These are phyloP conservation scores for Tenodera sinensis DNA, from an alignment of 2,888 invertebrate species.

Conservation along the genomic window DNA sequence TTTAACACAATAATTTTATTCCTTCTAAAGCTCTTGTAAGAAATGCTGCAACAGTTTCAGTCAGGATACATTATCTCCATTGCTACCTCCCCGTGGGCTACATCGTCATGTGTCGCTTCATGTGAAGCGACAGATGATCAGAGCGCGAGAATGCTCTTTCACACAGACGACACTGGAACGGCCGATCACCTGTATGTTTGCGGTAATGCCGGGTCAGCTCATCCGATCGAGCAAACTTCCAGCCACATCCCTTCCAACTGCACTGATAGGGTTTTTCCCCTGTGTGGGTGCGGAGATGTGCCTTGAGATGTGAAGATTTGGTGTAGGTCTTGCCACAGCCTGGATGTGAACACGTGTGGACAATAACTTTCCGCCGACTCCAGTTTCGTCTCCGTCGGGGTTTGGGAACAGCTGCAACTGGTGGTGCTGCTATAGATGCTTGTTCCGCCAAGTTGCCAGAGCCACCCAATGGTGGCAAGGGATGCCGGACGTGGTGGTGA, in stretches of 20 bases:
- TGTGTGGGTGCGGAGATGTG: constrained; percentile 54
- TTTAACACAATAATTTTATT: no score
- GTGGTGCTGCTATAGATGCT: background rate
- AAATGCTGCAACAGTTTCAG: background rate
- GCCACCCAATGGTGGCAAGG: background rate
- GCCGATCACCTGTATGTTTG: constrained; percentile 52
- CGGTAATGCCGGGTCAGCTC: constrained; percentile 56
- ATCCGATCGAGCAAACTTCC: constrained; percentile 58
- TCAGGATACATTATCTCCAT: background rate
- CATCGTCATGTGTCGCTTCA: constrained; percentile 52
- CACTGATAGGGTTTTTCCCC: constrained; percentile 57
- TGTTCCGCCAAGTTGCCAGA: constrained; percentile 4
- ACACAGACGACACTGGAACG: constrained; percentile 60
- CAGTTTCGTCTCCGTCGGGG: constrained; percentile 47
- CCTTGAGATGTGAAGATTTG: constrained; percentile 56
- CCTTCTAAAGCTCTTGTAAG: no score
- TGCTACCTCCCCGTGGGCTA: constrained; percentile 48
- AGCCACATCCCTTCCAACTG: constrained; percentile 56
- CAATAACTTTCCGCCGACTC: constrained; percentile 48
- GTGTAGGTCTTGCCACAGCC: constrained; percentile 55
- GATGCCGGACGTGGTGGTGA: background rate
- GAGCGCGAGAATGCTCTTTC: constrained; percentile 58
- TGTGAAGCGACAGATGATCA: constrained; percentile 59
- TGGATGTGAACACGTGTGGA: constrained; percentile 46
- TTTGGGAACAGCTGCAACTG: constrained; percentile 31